Base-by-base conservation (phyloP, 2,113 vertebrate species). In the Micromys minutus region DNA sequence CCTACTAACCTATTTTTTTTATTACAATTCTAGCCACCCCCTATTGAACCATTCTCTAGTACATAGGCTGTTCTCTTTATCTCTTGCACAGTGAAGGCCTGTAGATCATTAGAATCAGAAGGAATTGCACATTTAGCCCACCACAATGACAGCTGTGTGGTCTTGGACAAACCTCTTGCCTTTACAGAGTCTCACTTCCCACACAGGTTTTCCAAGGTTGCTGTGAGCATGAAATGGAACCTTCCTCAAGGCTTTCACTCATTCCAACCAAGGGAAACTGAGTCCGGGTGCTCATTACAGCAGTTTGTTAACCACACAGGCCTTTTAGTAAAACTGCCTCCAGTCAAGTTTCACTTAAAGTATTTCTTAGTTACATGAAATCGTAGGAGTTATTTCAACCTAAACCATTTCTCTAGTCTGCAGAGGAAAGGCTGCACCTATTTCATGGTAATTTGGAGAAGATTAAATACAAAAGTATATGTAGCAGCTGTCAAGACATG, bases 1-100 rank as follows among this genome's bases (percentile, higher is more conserved):
- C 55, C 85, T 85, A 47, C 31, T 90, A 91, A 94, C 47, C 19
- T n/a, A 52, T 72, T 61, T 39, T 71, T 95, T 96, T 87, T 63
- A 90, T 90, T 91, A 65, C 34, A 84, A 75, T 42, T 45, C 42
- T 36, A 95, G 50, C 45, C 12, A 71, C 7, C 4, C 29, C 17
- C 69, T 89, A 76, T 63, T 42, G 22, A 63, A 52, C 83, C 55
- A 81, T 89, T 67, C 42, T 74, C 31, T 47, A 80, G 34, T 77
- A 63, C 81, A 87, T 69, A 91, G 5, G 15, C n/a, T 95, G 75
- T 76, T 61, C 55, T 79, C 47, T 24, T 22, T 19, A 36, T 93
- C 39, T 85, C 72, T 87, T 61, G 39, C 34, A 47, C 45, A 26
- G 12, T 42, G 29, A 88, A 4, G 75, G 16, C 4, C 55, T 90